Percentiles rank a stretch among this genome's conserved stretches.
Conservation (phyloP, 2,113 vertebrate species). For the Clarias magur region DNA sequence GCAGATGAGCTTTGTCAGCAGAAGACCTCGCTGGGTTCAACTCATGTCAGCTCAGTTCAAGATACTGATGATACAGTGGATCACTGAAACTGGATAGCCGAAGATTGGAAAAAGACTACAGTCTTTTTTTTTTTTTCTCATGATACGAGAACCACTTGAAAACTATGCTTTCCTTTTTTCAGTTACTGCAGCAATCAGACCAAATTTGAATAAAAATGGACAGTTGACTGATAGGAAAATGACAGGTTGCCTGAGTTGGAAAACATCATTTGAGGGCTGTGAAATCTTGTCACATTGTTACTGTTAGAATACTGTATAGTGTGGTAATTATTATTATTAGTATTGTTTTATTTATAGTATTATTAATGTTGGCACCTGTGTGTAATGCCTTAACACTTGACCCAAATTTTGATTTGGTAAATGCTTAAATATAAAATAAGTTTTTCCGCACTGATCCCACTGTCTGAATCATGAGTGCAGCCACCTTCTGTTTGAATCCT, state of each 20-base stretch:
- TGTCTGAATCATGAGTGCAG: background rate
- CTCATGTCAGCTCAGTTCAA: background rate
- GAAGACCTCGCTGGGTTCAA: background rate
- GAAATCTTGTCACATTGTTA: background rate
- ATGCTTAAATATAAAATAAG: background rate
- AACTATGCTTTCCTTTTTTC: background rate
- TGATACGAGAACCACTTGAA: background rate
- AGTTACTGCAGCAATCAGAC: background rate
- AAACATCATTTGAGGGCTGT: background rate
- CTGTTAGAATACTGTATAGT: background rate
- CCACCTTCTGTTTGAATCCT: no score
- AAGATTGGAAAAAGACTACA: background rate
- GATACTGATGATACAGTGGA: background rate
- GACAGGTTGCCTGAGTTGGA: background rate
- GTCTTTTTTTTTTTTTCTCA: no score
- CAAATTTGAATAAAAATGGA: background rate
- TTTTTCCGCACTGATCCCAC: background rate
- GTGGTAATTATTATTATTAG: background rate
- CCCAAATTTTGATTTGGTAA: background rate
- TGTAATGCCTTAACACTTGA: background rate
- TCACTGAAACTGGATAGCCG: background rate
- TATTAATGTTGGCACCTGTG: background rate
- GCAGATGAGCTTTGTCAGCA: background rate
- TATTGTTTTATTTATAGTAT: no score
- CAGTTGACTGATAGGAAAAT: background rate